Base-by-base conservation (phyloP, 2,797 vertebrate species). In the Propithecus perrieri region DNA sequence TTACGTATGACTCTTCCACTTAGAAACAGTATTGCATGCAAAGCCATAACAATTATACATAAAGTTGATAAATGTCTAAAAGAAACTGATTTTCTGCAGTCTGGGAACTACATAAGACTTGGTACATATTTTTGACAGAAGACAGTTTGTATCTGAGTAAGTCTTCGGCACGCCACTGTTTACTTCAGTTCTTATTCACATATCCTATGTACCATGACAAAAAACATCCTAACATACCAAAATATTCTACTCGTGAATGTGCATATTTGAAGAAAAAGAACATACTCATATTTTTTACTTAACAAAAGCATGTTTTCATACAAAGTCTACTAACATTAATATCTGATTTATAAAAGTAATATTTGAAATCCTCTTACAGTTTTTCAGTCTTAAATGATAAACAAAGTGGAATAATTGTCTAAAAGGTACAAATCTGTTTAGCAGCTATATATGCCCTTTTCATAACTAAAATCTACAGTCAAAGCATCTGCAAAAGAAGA, bases 271-370 rank as follows among this genome's bases (percentile, higher is more conserved):
- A 96, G 57, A 57, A 83, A 85, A 63, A 80, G 26, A 17, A 76
- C 8, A 55, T 33, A 85, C 63, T 84, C 33, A 18, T n/a, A 67
- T 43, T 41, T 83, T 89, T 86, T 41, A 46, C 30, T 72, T 72
- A 83, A 9, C 4, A 55, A 85, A 86, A 87, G 46, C 9, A 91
- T 55, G 0, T 8, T 84, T 94, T 93, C 43, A 30, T 30, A 69
- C n/a, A 35, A 72, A 75, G 28, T 50, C 46, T 83, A 81, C 88
- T 96, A 85, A 59, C 35, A 93, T 91, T 91, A 89, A 83, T 8
- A 90, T 7, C 11, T 86, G 20, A 87, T 86, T 85, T 92, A 65
- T 80, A 59, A 95, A 97, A 96, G 35, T 76, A 87, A 83, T 24
- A 83, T 24, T 78, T 50, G 18, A 92, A 92, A 13, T 71, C 7